A percentile compares a stretch with the other conserved stretches of the same genome.
Conservation (phyloP, 2,113 vertebrate species). For the Tyrannus savana region DNA sequence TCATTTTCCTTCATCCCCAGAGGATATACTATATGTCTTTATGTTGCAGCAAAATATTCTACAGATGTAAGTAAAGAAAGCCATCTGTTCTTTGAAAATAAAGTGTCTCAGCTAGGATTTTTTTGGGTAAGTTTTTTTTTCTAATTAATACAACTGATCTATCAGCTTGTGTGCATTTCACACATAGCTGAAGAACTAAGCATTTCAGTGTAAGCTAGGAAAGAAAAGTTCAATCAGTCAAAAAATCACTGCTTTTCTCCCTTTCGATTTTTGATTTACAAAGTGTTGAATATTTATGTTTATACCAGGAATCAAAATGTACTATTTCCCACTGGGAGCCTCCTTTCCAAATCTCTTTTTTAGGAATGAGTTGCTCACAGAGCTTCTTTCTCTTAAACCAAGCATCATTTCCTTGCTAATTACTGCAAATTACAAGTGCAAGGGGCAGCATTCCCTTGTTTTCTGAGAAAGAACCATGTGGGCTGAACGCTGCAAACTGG, state of each 20-base stretch:
- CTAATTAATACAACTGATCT: constrained; percentile 8
- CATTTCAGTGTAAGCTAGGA: background rate
- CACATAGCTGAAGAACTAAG: background rate
- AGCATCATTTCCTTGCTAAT: background rate
- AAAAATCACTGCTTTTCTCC: background rate
- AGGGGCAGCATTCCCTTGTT: background rate
- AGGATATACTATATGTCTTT: background rate
- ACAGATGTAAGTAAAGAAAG: background rate
- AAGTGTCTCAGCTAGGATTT: background rate
- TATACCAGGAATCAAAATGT: background rate
- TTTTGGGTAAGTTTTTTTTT: background rate
- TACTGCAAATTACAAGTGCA: background rate
- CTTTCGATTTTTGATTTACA: background rate
- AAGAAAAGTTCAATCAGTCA: background rate
- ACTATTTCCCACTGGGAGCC: background rate
- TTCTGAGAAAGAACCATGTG: background rate
- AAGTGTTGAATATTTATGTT: background rate
- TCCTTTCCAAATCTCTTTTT: background rate
- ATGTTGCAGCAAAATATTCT: background rate
- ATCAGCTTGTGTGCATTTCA: background rate
- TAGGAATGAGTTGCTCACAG: background rate
- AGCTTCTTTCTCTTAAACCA: background rate
- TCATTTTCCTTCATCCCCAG: background rate
- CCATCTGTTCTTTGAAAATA: constrained; percentile 25
- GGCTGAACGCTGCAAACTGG: background rate